Evolutionary conservation across 2,888 invertebrate genomes (phyloP), one percentile per base, ranked within the genome.

Genomic region (Trachelus tabidus): DNA sequence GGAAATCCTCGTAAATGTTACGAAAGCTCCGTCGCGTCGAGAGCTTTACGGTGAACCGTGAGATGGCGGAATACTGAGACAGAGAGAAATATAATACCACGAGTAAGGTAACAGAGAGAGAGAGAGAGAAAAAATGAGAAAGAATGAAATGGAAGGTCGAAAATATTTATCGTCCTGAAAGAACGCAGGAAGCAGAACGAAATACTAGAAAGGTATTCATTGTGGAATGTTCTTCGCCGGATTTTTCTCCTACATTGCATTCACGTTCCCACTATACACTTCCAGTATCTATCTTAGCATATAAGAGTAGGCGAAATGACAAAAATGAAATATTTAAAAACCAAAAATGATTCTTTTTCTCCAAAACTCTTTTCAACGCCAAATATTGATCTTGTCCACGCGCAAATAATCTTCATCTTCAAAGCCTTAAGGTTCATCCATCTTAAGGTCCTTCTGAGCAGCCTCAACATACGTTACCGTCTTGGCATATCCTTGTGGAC

Each of bases 101-200:
- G 78, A 80, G 80, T 80, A 81, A 82, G 83, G 80, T 78, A 84
- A 80, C 82, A 83, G 84, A 83, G 83, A 85, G 87, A 88, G 86
- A 88, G 85, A 87, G 86, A 85, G 35, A 73, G 68, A 75, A 79
- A 4, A 85, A 85, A 85, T 82, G 82, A 78, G 73, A 75, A 77
- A 81, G 80, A 78, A 79, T 76, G 69, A 37, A 73, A 68, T 30
- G 23, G 77, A 78, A 77, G 75, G 79, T 79, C 82, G 80, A 82
- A 81, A 85, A 81, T 91, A 90, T 90, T 90, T 87, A 90, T 90
- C 31, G 31, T 33, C 71, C 69, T 11, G 11, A 68, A 34, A 15
- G 56, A 56, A 75, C 30, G 34, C 11, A 73, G 40, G 31, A 69
- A 35, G 30, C 35, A 35, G 40, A 37, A 33, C 40, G 31, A 73